These are phyloP conservation scores for Cataglyphis albicans DNA, from an alignment of 2,888 invertebrate species.

Conservation along the genomic window DNA sequence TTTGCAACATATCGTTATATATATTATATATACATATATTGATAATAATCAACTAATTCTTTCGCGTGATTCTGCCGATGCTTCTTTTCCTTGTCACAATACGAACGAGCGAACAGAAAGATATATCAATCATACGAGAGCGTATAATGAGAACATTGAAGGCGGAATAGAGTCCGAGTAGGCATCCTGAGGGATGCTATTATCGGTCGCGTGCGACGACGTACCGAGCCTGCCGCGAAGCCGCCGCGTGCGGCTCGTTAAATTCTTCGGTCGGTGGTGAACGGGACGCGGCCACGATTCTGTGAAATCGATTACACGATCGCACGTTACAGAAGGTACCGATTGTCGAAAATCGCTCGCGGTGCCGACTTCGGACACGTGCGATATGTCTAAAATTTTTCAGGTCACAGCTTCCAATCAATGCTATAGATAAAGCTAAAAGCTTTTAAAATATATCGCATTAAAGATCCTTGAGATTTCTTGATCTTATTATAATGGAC, in stretches of 20 bases:
- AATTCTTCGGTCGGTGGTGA: slow-evolving; percentile 80
- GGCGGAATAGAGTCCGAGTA: slow-evolving; percentile 39
- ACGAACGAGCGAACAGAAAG: neutral
- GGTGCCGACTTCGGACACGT: neutral
- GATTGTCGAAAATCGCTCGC: slow-evolving; percentile 25
- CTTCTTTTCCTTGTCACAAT: neutral
- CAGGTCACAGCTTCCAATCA: neutral
- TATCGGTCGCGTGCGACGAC: slow-evolving; percentile 68
- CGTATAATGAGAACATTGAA: slow-evolving; percentile 64
- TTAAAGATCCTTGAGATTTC: neutral
- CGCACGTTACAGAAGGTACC: slow-evolving; percentile 76
- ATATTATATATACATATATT: neutral
- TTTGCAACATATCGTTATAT: neutral
- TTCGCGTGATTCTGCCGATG: neutral
- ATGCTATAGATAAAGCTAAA: neutral
- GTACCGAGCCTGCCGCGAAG: slow-evolving; percentile 59
- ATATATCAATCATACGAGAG: slow-evolving; percentile 29
- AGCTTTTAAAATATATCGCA: neutral
- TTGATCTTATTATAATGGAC: neutral
- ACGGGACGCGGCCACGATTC: slow-evolving; percentile 76
- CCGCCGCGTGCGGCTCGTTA: slow-evolving; percentile 84
- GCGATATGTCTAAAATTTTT: neutral
- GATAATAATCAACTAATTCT: neutral
- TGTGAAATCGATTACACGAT: slow-evolving; percentile 81
- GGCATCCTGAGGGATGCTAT: slow-evolving; percentile 56